Evolutionary conservation across 2,113 vertebrate species (phyloP).

Genomic region (Cebidichthys violaceus): DNA sequence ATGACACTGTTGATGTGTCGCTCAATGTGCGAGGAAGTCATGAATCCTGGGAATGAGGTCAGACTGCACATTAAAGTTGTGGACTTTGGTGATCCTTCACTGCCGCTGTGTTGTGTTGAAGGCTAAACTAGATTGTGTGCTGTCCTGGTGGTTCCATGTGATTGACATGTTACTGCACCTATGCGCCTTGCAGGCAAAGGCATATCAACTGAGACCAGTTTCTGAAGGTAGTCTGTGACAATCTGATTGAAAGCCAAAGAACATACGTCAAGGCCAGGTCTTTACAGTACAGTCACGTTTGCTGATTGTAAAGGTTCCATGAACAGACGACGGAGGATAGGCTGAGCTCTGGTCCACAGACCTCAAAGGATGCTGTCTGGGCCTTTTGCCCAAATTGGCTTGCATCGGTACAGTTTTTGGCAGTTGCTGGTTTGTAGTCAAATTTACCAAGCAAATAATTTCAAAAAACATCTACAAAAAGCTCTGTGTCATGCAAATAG

Average conservation of each 20-base stretch:
- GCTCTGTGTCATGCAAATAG: not conserved
- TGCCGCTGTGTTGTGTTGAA: constrained; percentile 45
- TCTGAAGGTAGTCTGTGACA: not conserved
- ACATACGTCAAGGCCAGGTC: not conserved
- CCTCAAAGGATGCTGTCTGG: not conserved
- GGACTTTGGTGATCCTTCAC: constrained; percentile 47
- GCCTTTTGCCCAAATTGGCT: not conserved
- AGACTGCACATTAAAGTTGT: constrained; percentile 34
- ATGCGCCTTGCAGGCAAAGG: not conserved
- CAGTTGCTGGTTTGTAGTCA: not conserved
- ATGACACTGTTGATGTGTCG: constrained; percentile 17
- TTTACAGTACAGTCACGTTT: not conserved
- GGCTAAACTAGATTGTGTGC: constrained; percentile 38
- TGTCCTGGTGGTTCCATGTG: constrained; percentile 14
- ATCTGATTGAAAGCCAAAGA: not conserved
- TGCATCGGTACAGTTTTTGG: not conserved
- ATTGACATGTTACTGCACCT: constrained; percentile 15
- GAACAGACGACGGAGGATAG: not conserved
- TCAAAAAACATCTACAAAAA: not conserved
- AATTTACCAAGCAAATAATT: not conserved
- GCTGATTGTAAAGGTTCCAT: not conserved
- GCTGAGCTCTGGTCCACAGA: not conserved
- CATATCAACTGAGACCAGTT: not conserved
- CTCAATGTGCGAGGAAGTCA: constrained; percentile 37
- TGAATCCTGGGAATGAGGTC: constrained; percentile 63